Percentiles rank a stretch among this genome's conserved stretches.
Evolutionary conservation across 2,888 invertebrate species (phyloP).

Genomic region (Tenodera sinensis): DNA sequence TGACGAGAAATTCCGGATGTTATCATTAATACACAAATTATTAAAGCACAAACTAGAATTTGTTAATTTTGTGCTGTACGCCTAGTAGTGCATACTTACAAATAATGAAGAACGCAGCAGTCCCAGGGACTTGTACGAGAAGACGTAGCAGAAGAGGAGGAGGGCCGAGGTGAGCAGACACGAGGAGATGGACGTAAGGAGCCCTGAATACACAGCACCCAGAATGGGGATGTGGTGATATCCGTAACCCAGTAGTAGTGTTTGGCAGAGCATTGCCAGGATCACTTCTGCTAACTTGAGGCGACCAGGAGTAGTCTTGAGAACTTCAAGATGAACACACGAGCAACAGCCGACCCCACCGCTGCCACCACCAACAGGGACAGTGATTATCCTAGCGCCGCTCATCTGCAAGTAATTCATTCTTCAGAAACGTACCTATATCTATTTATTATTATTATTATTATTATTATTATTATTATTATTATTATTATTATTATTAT

Average conservation of each 20-base stretch:
- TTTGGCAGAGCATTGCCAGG: conserved; percentile 78
- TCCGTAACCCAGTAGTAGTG: conserved; percentile 74
- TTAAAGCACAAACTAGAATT: too few species aligned
- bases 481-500: too few species aligned
- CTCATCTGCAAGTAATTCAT: conserved; percentile 14
- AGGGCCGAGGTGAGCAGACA: conserved; percentile 74
- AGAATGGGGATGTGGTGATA: conserved; percentile 66
- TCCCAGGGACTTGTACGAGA: conserved; percentile 71
- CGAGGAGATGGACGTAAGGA: conserved; percentile 75
- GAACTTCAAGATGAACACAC: conserved; percentile 72
- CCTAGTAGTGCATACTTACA: conserved; percentile 55
- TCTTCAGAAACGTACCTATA: too few species aligned
- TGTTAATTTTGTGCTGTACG: too few species aligned
- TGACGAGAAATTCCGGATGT: too few species aligned
- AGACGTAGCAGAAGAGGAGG: conserved; percentile 70
- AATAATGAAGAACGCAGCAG: conserved; percentile 77
- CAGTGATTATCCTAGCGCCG: conserved; percentile 40
- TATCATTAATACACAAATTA: too few species aligned
- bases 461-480: too few species aligned
- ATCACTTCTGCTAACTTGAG: conserved; percentile 57
- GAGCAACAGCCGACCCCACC: conserved; percentile 75
- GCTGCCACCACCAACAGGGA: conserved; percentile 51
- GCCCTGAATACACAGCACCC: conserved; percentile 76
- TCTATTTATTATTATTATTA: too few species aligned
- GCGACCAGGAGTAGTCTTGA: conserved; percentile 67